Base-by-base conservation (phyloP, 1,140 invertebrate species). In the Drosophila malerkotliana region DNA sequence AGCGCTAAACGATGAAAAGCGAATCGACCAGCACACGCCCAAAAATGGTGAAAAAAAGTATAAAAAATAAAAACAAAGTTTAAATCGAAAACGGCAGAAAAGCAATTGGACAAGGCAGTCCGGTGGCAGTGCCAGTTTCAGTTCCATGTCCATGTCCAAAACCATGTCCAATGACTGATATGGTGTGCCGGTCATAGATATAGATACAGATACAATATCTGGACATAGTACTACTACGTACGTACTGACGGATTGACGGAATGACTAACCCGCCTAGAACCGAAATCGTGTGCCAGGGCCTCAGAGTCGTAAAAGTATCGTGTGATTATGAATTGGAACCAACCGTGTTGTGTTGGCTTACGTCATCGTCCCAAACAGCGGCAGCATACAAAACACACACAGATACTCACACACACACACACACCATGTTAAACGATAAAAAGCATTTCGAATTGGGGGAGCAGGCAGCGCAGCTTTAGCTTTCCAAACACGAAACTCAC, bases 281-380 rank as follows among this genome's bases (percentile, higher is more conserved):
- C 41, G 18, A 18, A 18, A 18, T 18, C 18, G 18, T 18, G 18
- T 18, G 18, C 18, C 18, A 1, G 18, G 18, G 14, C 14, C 15
- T 18, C 41, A 10, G 59, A 62, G 41, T 78, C 76, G 60, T 67
- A 62, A 79, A 77, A 79, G 75, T 87, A 64, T 82, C 79, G 83
- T 85, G 83, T 85, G 82, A 88, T 85, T 88, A 85, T 88, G 83
- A 85, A 78, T 81, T 81, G 69, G 60, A 85, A 85, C 73, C 66
- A 55, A 82, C 77, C 72, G 64, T 56, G 76, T n/a, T 67, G 21
- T 67, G 41, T 14, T 59, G 77, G 75, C 78, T 87, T 87, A 88
- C 83, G 82, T 87, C 83, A 85, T 88, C 83, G 75, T 79, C 52
- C 64, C 74, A 79, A 69, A 77, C 73, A 61, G 30, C 57, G 58